These are phyloP conservation scores for Horisme vitalbata DNA, from an alignment of 2,888 invertebrate genomes.

Conservation along the genomic window DNA sequence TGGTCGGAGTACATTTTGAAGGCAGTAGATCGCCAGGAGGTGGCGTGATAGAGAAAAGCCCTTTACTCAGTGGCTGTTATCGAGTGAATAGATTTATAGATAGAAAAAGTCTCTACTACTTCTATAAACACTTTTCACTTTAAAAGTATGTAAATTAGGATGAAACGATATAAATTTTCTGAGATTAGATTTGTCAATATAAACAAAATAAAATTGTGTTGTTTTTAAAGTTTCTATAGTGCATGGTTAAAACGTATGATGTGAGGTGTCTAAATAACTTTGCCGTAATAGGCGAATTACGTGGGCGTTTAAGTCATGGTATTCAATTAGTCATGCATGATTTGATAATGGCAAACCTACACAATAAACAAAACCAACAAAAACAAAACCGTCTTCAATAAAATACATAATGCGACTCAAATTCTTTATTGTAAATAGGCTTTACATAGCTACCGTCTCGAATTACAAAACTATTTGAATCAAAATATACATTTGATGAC, in stretches of 20 bases:
- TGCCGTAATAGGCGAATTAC: background rate
- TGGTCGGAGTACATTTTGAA: no score
- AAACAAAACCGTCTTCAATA: constrained; percentile 60
- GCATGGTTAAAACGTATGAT: background rate
- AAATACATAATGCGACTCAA: constrained; percentile 74
- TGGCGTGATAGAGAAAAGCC: no score
- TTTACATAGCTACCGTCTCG: constrained; percentile 67
- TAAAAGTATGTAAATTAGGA: no score
- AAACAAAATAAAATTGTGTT: no score
- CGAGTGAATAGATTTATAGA: no score
- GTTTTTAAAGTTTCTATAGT: background rate
- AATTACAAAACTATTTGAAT: constrained; percentile 68
- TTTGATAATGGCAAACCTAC: constrained; percentile 80
- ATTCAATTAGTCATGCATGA: constrained; percentile 38
- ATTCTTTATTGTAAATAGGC: constrained; percentile 80
- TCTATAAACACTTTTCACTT: no score
- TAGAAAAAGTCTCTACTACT: no score
- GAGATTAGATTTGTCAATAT: no score
- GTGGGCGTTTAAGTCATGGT: constrained; percentile 22
- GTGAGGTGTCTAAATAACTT: background rate
- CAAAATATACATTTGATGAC: constrained; percentile 43
- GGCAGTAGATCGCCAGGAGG: no score
- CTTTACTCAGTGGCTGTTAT: no score
- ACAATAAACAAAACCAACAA: constrained; percentile 71
- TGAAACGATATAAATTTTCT: no score